phyloP scores from a whole-genome alignment of 1,140 invertebrate species.

The Ridgeia piscesae region DNA sequence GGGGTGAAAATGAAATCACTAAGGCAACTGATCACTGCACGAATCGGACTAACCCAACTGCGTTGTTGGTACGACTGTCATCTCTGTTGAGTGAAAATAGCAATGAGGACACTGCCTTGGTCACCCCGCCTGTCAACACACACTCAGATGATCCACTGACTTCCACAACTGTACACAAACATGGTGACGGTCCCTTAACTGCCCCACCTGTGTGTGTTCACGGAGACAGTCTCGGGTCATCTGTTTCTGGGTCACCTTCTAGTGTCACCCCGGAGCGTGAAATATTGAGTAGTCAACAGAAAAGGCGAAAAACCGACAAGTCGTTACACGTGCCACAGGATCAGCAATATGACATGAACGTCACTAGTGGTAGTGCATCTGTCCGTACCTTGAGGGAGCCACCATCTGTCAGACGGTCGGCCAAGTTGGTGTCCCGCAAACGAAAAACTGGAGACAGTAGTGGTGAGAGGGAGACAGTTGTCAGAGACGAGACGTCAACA shows the following conservation, averaged over 20 bases:
- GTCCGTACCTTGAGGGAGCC: neutral
- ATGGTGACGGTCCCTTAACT: too few relatives aligned
- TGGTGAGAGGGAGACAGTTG: neutral
- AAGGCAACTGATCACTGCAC: neutral
- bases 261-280: neutral
- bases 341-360: neutral
- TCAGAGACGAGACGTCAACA: neutral
- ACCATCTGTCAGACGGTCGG: neutral
- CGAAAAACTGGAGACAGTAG: neutral
- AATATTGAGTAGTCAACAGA: neutral
- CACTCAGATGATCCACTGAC: neutral
- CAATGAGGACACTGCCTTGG: neutral
- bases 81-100: neutral
- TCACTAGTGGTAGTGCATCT: neutral
- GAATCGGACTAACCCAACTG: neutral
- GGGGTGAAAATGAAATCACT: neutral
- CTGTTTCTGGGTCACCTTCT: too few relatives aligned
- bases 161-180: too few relatives aligned
- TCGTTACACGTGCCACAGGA: neutral
- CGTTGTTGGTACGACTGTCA: neutral
- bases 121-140: neutral
- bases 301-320: neutral
- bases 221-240: neutral
- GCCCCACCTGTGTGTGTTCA: too few relatives aligned
- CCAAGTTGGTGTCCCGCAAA: neutral